Conservation (phyloP, 2,888 invertebrate genomes). For the Himalopsyche anomala region DNA sequence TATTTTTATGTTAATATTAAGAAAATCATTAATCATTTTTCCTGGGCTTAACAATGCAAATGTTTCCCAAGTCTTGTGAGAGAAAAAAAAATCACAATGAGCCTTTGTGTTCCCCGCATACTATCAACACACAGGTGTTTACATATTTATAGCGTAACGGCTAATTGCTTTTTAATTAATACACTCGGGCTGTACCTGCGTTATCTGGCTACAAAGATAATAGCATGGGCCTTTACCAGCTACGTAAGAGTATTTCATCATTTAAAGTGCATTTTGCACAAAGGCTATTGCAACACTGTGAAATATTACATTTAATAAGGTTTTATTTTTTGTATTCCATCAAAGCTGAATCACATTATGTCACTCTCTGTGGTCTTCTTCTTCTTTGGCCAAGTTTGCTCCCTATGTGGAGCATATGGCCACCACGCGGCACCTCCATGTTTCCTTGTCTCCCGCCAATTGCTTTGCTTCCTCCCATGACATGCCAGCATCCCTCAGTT, state of each 20-base stretch:
- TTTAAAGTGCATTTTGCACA: conserved; percentile 55
- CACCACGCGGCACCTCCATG: too few species aligned
- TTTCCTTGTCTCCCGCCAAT: too few species aligned
- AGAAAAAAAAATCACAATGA: background rate
- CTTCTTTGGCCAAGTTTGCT: too few species aligned
- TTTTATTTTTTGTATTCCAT: too few species aligned
- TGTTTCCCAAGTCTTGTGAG: background rate
- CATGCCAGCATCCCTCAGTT: too few species aligned
- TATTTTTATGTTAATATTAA: background rate
- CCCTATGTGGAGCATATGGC: too few species aligned
- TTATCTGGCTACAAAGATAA: conserved; percentile 52
- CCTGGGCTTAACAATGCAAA: background rate
- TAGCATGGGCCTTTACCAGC: conserved; percentile 47
- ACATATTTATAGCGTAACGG: conserved; percentile 59
- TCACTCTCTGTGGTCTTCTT: too few species aligned
- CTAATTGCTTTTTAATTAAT: conserved; percentile 64
- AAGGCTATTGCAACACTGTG: background rate
- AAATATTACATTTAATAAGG: background rate
- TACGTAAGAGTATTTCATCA: conserved; percentile 46
- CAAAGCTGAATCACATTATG: too few species aligned
- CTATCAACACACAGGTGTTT: conserved; percentile 55
- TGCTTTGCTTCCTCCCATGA: too few species aligned
- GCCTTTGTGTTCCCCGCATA: background rate
- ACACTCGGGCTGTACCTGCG: conserved; percentile 53
- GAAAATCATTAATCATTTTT: background rate